Base-by-base conservation (phyloP, 2,113 vertebrate genomes). In the Scolopax mira region DNA sequence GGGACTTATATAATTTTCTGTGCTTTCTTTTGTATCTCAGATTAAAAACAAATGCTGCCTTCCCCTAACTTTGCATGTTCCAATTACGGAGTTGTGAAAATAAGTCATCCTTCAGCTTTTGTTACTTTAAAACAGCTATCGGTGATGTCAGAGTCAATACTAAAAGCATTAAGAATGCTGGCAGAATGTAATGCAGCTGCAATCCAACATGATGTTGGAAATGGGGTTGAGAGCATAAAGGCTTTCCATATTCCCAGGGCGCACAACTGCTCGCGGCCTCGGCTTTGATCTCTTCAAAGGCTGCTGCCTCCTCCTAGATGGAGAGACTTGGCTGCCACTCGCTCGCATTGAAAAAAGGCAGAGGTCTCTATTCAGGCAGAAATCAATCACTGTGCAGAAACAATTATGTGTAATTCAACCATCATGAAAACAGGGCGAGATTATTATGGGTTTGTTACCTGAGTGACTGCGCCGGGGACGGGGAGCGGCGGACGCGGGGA, bases 251-350 rank as follows among this genome's bases (percentile, higher is more conserved):
- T 99, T 99, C 99, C 99, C 99, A 99, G 99, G 98, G 99, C 98
- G 98, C 99, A 98, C 99, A 99, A 99, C 99, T 99, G 99, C 99
- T 99, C 96, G 98, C 99, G 99, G 99, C 99, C 99, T 99, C 99
- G 99, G 99, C 99, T 99, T 99, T 99, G 99, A 99, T 99, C 99
- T 99, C 99, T 99, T 99, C 99, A 99, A 99, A 99, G 99, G 99
- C 99, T 99, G 98, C 99, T 99, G 99, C 99, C 99, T 99, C 99
- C 99, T 99, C 98, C 99, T 99, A 98, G 99, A 99, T 98, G 98
- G 98, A 98, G 98, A 99, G 99, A 98, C 98, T 99, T 99, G 99
- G 99, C 99, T 99, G 98, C 98, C 96, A 98, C 98, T 99, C 98
- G 98, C 98, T 98, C 97, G 97, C 98, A 98, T 98, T 98, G 98